Percentiles rank a stretch among this genome's conserved stretches.
phyloP scores from a whole-genome alignment of 2,888 invertebrate species.

The Drosophila pseudotakahashii region DNA sequence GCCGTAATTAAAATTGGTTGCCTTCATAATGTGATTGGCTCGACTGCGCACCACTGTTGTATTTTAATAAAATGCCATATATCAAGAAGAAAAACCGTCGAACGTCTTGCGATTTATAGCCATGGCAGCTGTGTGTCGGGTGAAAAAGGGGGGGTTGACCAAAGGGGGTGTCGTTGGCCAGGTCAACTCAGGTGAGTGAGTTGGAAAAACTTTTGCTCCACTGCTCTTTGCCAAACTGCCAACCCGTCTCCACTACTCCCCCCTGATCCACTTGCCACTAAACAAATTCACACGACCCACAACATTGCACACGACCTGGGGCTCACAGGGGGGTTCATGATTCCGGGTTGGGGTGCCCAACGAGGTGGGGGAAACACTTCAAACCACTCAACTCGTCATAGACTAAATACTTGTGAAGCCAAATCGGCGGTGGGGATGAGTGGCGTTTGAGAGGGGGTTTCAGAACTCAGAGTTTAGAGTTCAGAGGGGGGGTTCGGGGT shows the following conservation, averaged over 20 bases:
- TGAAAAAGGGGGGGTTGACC: neutral
- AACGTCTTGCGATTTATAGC: slow-evolving; percentile 58
- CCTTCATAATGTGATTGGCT: slow-evolving; percentile 78
- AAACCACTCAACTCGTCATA: slow-evolving; percentile 75
- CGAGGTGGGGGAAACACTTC: slow-evolving; percentile 53
- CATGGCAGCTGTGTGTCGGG: slow-evolving; percentile 14
- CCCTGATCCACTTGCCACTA: slow-evolving; percentile 52
- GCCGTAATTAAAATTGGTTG: slow-evolving; percentile 77
- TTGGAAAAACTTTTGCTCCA: slow-evolving; percentile 47
- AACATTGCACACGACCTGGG: slow-evolving; percentile 40
- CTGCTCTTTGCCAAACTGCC: slow-evolving; percentile 46
- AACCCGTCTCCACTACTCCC: neutral
- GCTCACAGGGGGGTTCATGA: neutral
- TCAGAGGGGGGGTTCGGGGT: slow-evolving; percentile 9
- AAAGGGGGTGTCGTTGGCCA: neutral
- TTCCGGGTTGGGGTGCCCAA: neutral
- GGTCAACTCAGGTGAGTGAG: slow-evolving; percentile 24
- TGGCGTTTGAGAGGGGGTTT: neutral
- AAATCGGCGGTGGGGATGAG: slow-evolving; percentile 25
- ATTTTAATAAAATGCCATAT: slow-evolving; percentile 63
- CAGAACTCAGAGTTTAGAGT: too few species aligned
- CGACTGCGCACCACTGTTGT: slow-evolving; percentile 35
- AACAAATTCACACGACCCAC: slow-evolving; percentile 71
- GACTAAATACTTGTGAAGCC: slow-evolving; percentile 73
- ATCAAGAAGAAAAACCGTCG: slow-evolving; percentile 64